Evolutionary conservation across 2,113 vertebrate genomes (phyloP).

Genomic region (Micromys minutus): DNA sequence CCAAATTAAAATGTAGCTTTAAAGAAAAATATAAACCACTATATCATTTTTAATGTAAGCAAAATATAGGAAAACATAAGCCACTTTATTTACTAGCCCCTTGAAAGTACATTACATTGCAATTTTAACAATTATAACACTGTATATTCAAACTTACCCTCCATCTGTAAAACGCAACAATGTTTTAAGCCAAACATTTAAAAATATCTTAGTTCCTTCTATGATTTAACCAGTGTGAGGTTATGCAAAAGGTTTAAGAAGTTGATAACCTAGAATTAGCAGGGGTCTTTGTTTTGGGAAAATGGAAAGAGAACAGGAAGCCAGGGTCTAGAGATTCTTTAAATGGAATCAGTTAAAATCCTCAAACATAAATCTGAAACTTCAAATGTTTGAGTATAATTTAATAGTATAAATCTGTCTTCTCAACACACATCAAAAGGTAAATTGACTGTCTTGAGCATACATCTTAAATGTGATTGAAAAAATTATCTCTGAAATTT

Average conservation of each 20-base stretch:
- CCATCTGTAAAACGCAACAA: background rate
- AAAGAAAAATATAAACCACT: background rate
- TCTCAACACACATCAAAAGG: background rate
- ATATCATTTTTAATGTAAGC: background rate
- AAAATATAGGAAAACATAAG: constrained; percentile 18
- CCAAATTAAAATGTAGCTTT: constrained; percentile 5
- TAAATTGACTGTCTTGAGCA: background rate
- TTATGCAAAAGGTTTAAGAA: background rate
- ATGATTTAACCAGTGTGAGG: background rate
- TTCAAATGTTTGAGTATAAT: background rate
- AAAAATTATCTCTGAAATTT: background rate
- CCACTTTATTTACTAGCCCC: background rate
- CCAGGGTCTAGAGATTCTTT: background rate
- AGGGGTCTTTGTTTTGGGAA: background rate
- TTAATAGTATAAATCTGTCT: constrained; percentile 5
- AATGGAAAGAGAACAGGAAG: background rate
- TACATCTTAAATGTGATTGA: background rate
- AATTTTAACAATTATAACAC: background rate
- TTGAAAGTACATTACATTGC: background rate
- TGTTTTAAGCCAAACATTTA: background rate
- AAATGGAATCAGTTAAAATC: background rate
- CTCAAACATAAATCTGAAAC: background rate
- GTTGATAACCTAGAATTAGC: background rate
- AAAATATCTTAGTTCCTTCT: background rate
- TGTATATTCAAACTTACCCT: background rate